phyloP scores from a whole-genome alignment of 2,113 vertebrate species.

The Lepus europaeus region DNA sequence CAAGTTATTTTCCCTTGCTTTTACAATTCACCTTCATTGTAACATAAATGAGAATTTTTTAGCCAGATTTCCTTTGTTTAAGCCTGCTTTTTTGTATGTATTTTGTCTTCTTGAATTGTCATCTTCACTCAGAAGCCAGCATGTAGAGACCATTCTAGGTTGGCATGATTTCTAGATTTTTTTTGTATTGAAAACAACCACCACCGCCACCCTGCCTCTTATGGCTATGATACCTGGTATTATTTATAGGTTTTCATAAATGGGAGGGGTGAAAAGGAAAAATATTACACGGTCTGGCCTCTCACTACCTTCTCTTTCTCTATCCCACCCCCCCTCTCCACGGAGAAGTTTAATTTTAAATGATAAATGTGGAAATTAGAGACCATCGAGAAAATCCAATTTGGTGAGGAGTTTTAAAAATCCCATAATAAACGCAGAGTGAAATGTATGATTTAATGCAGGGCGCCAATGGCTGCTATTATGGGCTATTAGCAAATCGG shows the following conservation, averaged over 20 bases:
- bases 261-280: conserved; percentile 81
- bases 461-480: conserved; percentile 93
- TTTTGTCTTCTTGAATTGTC: conserved; percentile 76
- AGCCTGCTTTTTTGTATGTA: conserved; percentile 64
- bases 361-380: conserved; percentile 98
- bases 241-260: conserved; percentile 92
- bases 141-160: conserved; percentile 69
- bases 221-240: conserved; percentile 86
- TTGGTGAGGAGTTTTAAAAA: conserved; percentile 94
- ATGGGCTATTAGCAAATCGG: conserved; percentile 96
- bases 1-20: conserved; percentile 70
- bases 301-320: conserved; percentile 80
- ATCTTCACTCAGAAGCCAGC: conserved; percentile 69
- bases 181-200: conserved; percentile 77
- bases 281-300: conserved; percentile 86
- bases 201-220: conserved; percentile 69
- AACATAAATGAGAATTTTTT: conserved; percentile 68
- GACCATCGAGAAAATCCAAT: conserved; percentile 96
- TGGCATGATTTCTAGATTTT: conserved; percentile 80
- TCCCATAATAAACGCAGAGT: conserved; percentile 93
- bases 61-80: conserved; percentile 81
- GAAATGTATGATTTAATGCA: conserved; percentile 95
- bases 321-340: conserved; percentile 83
- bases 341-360: conserved; percentile 95
- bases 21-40: conserved; percentile 64